phyloP scores from a whole-genome alignment of 2,888 invertebrate species.

The Cryptocheilus praepositus region DNA sequence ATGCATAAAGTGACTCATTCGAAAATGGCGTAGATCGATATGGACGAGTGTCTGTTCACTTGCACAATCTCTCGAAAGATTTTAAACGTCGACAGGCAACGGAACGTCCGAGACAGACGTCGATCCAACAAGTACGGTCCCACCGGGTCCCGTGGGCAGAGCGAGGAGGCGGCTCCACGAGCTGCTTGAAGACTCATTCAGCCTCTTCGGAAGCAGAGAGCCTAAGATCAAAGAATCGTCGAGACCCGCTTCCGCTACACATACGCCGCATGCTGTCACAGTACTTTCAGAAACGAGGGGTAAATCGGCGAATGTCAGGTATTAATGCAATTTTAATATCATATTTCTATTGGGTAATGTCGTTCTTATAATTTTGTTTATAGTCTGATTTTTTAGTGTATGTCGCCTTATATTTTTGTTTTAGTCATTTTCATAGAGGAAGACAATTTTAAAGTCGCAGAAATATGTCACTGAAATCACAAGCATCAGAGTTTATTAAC shows the following conservation, averaged over 20 bases:
- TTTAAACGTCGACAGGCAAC: constrained; percentile 43
- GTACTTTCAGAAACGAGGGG: constrained; percentile 58
- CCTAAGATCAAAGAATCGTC: constrained; percentile 74
- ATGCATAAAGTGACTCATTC: constrained; percentile 15
- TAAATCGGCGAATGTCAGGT: constrained; percentile 62
- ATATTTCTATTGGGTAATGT: not conserved
- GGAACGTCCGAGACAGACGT: constrained; percentile 57
- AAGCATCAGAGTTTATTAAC: not conserved
- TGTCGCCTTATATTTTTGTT: not conserved
- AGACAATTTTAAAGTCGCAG: too few species aligned
- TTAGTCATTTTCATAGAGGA: not conserved
- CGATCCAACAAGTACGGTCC: constrained; percentile 46
- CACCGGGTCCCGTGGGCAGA: constrained; percentile 76
- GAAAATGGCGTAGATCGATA: constrained; percentile 15
- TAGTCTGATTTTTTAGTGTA: too few species aligned
- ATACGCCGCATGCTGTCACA: constrained; percentile 51
- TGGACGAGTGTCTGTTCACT: not conserved
- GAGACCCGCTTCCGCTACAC: constrained; percentile 48
- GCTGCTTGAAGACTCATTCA: constrained; percentile 87
- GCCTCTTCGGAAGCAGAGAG: constrained; percentile 82
- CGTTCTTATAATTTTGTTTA: constrained; percentile 3
- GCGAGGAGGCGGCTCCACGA: constrained; percentile 86
- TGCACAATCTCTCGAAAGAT: constrained; percentile 35
- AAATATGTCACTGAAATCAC: too few species aligned
- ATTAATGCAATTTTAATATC: not conserved